Evolutionary conservation across 2,797 vertebrate species (phyloP).

Genomic region (Notolepis coatsorum): DNA sequence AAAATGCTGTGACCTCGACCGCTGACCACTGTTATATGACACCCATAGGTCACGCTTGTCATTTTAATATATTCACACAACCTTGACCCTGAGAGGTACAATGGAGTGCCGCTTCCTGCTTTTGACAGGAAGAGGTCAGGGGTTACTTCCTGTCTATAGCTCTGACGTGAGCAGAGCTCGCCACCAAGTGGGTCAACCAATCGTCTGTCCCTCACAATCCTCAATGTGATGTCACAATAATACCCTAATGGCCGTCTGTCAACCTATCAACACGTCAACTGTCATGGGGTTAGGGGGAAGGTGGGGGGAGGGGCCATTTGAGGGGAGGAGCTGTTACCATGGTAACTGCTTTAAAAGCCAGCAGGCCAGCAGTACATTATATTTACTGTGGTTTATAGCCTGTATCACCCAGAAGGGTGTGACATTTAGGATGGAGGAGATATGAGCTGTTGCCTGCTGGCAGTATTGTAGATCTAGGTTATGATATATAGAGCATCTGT

Average conservation of each 20-base stretch:
- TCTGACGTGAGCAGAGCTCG: too few species aligned
- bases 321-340: constrained; percentile 55
- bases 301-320: background rate
- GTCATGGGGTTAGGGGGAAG: background rate
- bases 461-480: background rate
- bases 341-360: constrained; percentile 46
- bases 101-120: constrained; percentile 18
- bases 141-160: constrained; percentile 23
- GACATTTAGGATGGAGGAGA: constrained; percentile 47
- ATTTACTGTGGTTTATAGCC: constrained; percentile 25
- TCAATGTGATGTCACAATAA: constrained; percentile 62
- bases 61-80: constrained; percentile 14
- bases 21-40: constrained; percentile 50
- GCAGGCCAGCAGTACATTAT: constrained; percentile 16
- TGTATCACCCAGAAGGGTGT: constrained; percentile 23
- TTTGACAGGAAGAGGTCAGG: constrained; percentile 26
- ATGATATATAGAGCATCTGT: background rate
- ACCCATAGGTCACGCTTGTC: constrained; percentile 21
- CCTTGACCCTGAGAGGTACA: constrained; percentile 26
- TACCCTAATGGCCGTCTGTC: constrained; percentile 69
- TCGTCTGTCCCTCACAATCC: constrained; percentile 52
- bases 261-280: constrained; percentile 44
- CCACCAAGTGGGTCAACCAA: constrained; percentile 61
- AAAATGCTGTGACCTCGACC: constrained; percentile 47
- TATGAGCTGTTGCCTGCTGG: background rate